Conservation (phyloP, 2,888 invertebrate species). For the Ichneumoninae sp. region DNA sequence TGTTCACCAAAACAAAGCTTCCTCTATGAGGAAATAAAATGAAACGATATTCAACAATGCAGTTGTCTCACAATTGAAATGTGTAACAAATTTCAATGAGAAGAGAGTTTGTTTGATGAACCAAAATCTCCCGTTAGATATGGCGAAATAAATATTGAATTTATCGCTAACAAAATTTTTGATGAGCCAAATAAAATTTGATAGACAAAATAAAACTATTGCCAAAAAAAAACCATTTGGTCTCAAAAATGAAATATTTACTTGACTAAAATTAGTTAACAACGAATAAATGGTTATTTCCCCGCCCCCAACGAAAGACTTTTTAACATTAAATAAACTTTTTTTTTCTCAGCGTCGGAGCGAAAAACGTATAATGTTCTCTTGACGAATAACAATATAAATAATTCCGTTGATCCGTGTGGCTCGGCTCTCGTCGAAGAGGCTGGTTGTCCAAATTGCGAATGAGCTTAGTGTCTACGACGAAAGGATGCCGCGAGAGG, state of each 20-base stretch:
- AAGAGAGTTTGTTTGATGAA: too few species aligned
- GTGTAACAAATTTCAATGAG: background rate
- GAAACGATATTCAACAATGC: too few species aligned
- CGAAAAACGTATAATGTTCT: background rate
- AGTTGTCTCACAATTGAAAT: background rate
- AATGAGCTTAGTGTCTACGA: constrained; percentile 17
- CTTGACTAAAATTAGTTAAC: background rate
- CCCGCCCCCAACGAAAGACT: background rate
- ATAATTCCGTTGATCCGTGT: constrained; percentile 16
- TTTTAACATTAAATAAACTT: background rate
- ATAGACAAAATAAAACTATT: too few species aligned
- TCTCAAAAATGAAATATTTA: too few species aligned
- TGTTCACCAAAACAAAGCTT: too few species aligned
- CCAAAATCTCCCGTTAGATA: too few species aligned
- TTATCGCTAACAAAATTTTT: too few species aligned
- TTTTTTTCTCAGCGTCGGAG: background rate
- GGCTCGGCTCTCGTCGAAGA: background rate
- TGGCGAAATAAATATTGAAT: too few species aligned
- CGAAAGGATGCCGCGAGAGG: constrained; percentile 24
- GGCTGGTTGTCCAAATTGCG: constrained; percentile 21
- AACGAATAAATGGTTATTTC: background rate
- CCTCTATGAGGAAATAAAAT: too few species aligned
- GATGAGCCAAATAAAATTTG: too few species aligned
- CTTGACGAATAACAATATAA: background rate
- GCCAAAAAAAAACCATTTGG: too few species aligned